Base-by-base conservation (phyloP, 2,888 invertebrate species). In the Yponomeuta evonymella region DNA sequence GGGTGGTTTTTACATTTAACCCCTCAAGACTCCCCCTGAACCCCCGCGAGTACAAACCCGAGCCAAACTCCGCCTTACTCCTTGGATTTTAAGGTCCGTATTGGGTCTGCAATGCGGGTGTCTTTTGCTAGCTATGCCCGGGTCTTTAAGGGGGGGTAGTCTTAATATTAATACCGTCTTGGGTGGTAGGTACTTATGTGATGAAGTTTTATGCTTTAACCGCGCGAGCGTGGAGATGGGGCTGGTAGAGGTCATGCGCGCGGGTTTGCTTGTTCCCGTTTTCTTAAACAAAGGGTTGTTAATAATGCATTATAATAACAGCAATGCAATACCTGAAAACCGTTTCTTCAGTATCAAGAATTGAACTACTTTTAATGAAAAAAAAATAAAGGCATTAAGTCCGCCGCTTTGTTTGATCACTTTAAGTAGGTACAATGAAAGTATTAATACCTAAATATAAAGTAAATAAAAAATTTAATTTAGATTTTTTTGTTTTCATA, bases 1-100 rank as follows among this genome's bases (percentile, higher is more conserved):
- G 87, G 91, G 92, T 89, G 90, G 89, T 89, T 89, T 88, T 91
- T 90, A 87, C 91, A 90, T 88, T 90, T 87, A 77, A 75, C 89
- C 86, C 91, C 87, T 79, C 87, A 89, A 87, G 90, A 76, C 77
- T 74, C 75, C 76, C 75, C 76, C 78, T 75, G 78, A 75, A 68
- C 51, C 63, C 64, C 67, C 76, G 76, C 67, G 29, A 67, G 36
- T 51, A 36, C 76, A 73, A 58, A 15, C 51, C 51, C 11, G 75
- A 69, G n/a, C 71, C 64, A 78, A 72, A 70, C 68, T 63, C 75
- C 74, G 73, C 78, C 73, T 71, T 79, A 76, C 43, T 51, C 51
- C 51, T 12, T 48, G 4, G 5, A 33, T 3, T 30, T 23, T 65
- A 65, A 23, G 65, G 33, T 65, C 15, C 5, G 5, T 15, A 15